Conservation (phyloP, 2,113 vertebrate species). For the Pelecanus crispus region DNA sequence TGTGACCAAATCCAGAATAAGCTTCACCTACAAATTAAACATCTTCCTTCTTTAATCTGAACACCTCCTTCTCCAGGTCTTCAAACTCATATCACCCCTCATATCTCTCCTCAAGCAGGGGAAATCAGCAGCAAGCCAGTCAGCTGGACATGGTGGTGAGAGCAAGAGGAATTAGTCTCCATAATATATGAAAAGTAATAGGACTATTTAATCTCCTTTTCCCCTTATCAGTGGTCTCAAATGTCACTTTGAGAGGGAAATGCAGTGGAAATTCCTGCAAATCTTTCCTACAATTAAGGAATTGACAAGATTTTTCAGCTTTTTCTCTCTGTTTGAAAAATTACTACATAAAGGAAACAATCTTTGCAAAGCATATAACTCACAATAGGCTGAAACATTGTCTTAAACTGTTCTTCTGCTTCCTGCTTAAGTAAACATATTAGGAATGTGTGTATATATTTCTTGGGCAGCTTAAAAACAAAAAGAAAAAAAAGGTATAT, state of each 20-base stretch:
- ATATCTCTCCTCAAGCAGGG: background rate
- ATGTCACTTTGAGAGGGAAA: constrained; percentile 25
- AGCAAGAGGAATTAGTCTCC: constrained; percentile 39
- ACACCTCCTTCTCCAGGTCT: background rate
- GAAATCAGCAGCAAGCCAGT: background rate
- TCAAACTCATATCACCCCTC: background rate
- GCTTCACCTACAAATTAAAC: background rate
- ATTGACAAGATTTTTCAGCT: constrained; percentile 47
- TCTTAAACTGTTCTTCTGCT: constrained; percentile 55
- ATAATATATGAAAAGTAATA: constrained; percentile 6
- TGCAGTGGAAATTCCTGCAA: constrained; percentile 9
- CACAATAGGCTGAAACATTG: constrained; percentile 48
- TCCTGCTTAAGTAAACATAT: constrained; percentile 63
- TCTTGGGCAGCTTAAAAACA: constrained; percentile 43
- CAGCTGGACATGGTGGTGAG: constrained; percentile 2
- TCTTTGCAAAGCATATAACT: constrained; percentile 6
- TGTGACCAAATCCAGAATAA: background rate
- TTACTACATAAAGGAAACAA: constrained; percentile 31
- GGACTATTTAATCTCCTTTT: constrained; percentile 33
- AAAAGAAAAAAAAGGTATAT: constrained; percentile 1
- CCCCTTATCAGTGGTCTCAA: constrained; percentile 32
- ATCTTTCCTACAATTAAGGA: constrained; percentile 33
- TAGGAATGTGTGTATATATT: constrained; percentile 41
- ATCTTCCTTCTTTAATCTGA: background rate
- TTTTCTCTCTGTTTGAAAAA: constrained; percentile 37